Base-by-base conservation (phyloP, 2,888 invertebrate genomes). In the Epsilonema sp. region DNA sequence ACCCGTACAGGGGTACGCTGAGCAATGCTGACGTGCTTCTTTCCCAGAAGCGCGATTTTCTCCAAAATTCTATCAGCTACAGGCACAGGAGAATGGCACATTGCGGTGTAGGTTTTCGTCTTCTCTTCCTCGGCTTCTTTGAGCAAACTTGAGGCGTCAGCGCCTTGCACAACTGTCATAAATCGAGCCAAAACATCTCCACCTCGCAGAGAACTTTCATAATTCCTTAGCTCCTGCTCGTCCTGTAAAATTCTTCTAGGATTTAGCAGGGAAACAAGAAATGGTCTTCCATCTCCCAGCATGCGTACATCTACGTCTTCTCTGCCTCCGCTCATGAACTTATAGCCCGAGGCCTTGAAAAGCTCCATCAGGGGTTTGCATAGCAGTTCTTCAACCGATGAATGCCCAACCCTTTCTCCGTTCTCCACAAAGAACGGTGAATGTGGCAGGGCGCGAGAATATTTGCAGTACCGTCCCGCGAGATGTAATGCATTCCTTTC, bases 221-320 rank as follows among this genome's bases (percentile, higher is more conserved):
- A n/a, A n/a, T n/a, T n/a, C n/a, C n/a, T n/a, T n/a, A n/a, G n/a
- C n/a, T n/a, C n/a, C n/a, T n/a, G n/a, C n/a, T n/a, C n/a, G n/a
- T n/a, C n/a, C n/a, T n/a, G n/a, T n/a, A n/a, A 16, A 8, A 31
- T 16, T 31, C 31, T 31, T 31, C 16, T 31, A 23, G 56, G 55
- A 47, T 65, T 59, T 37, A 76, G 60, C 37, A 86, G 74, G 73
- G 92, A 87, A 0, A 92, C 70, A 1, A 82, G 82, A 70, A 94
- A 97, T 0, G 94, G 94, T 8, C 94, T 71, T 0, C 94, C 94
- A 50, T 55, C 58, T 36, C 74, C 73, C 13, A 97, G 69, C 69
- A 85, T 92, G 49, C 89, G 73, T 0, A 94, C 94, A 70, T 97
- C 97, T 0, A 90, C 84, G 69, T 97, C 97, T 69, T 97, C 94